A percentile compares a stretch with the other conserved stretches of the same genome.
Evolutionary conservation across 2,113 vertebrate genomes (phyloP).

Genomic region (Carettochelys insculpta): DNA sequence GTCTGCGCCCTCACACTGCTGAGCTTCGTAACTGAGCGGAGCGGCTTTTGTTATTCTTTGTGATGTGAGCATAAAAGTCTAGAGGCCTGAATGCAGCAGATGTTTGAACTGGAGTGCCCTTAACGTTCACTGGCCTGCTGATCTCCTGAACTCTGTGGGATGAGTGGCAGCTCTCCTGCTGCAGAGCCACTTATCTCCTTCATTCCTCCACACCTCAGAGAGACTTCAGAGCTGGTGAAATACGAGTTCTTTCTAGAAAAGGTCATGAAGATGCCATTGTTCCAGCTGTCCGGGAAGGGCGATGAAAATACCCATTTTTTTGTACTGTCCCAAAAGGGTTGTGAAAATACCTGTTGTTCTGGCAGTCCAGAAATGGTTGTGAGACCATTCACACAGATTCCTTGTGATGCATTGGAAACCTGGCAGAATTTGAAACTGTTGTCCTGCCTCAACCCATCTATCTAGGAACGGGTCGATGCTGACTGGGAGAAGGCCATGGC

Average conservation of each 20-base stretch:
- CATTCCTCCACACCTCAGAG: not conserved
- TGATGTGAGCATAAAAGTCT: not conserved
- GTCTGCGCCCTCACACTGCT: not conserved
- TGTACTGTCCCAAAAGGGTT: not conserved
- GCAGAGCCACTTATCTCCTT: not conserved
- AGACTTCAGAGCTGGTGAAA: not conserved
- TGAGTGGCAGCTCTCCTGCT: not conserved
- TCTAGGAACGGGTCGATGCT: too few species aligned
- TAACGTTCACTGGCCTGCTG: not conserved
- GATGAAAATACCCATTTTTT: not conserved
- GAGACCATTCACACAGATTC: not conserved
- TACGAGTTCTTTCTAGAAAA: not conserved
- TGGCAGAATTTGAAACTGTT: too few species aligned
- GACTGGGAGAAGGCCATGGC: too few species aligned
- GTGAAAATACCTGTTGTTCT: not conserved
- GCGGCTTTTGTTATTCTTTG: not conserved
- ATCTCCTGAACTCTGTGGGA: not conserved
- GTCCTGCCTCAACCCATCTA: too few species aligned
- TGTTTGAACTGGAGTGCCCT: fast-evolving
- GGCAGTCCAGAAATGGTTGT: not conserved
- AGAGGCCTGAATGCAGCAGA: not conserved
- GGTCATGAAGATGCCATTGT: not conserved
- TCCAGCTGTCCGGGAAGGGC: not conserved
- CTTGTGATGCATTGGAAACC: too few species aligned
- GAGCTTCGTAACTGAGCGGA: not conserved